Evolutionary conservation across 1,140 invertebrate species (phyloP), one percentile per base, ranked within the genome.

Genomic region (Oryctes rhinoceros): DNA sequence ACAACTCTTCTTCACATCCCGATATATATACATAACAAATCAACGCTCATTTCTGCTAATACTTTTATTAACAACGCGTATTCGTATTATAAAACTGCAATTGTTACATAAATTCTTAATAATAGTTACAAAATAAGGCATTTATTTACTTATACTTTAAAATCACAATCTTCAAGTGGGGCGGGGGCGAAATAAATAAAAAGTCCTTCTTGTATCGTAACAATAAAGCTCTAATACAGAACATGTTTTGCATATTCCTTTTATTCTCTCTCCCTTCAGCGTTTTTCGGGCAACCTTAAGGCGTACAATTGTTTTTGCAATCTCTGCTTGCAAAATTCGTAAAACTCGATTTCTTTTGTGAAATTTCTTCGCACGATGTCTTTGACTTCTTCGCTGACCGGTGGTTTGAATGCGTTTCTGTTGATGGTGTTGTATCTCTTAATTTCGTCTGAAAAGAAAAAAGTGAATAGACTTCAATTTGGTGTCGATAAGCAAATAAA

Each of bases 291-390:
- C 53, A 88, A 78, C 84, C 92, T 90, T 6, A 95, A 88, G 0
- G 95, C 95, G 47, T 93, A 88, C 81, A 94, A 90, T 86, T 97
- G 96, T 86, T 92, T 91, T 83, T 97, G 92, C 9, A 97, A 88
- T 84, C 96, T 89, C 87, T 97, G 95, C 83, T 92, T 92, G 85
- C 95, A 96, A 85, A 97, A 97, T 85, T 97, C 93, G 87, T 97
- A 97, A 86, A 97, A 96, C 86, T 97, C 96, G 24, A 97, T 95
- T 89, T 97, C 96, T 78, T 94, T 90, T 0, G 96, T 96, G 85
- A 97, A 96, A 86, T 97, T 97, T 65, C 90, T 90, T 81, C 95
- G 90, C 0, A 97, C 94, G n/a, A 96, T 92, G 35, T 96, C 92
- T 87, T 96, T 96, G 0, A 97, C 92, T 84, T 94, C 92, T 84